Conservation (phyloP, 2,113 vertebrate genomes). For the Cavia aperea region DNA sequence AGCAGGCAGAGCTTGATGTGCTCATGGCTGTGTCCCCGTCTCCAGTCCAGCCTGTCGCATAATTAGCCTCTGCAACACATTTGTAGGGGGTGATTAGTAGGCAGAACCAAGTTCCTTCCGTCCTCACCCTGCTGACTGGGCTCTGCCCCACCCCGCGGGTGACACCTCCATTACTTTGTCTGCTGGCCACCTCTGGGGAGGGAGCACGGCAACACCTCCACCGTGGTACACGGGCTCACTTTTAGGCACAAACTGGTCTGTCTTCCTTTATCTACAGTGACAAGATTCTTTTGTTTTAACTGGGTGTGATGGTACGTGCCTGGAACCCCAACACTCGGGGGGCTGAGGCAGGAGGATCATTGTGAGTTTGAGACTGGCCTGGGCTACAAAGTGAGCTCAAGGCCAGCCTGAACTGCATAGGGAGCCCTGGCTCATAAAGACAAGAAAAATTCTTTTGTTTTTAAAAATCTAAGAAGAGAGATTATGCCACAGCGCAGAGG, state of each 20-base stretch:
- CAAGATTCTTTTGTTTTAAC: constrained; percentile 17
- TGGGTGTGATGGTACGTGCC: too few species aligned
- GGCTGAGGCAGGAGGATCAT: too few species aligned
- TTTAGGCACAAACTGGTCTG: neutral
- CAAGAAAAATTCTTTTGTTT: neutral
- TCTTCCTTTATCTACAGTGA: neutral
- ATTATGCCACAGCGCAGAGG: neutral
- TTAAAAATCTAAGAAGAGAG: constrained; percentile 17
- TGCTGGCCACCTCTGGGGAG: neutral
- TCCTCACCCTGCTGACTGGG: neutral
- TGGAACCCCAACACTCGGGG: too few species aligned
- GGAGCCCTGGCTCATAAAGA: too few species aligned
- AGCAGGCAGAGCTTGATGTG: neutral
- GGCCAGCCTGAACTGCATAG: too few species aligned
- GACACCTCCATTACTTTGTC: neutral
- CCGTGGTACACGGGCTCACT: neutral
- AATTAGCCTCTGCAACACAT: too few species aligned
- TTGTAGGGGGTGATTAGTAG: neutral
- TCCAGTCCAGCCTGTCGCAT: neutral
- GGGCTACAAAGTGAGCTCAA: too few species aligned
- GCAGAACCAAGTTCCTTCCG: neutral
- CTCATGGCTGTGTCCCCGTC: accelerated
- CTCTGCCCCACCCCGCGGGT: accelerated
- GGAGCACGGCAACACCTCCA: neutral
- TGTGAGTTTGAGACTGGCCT: too few species aligned